These are phyloP conservation scores for Leptoclinus maculatus DNA, from an alignment of 2,797 vertebrate species.

Conservation along the genomic window DNA sequence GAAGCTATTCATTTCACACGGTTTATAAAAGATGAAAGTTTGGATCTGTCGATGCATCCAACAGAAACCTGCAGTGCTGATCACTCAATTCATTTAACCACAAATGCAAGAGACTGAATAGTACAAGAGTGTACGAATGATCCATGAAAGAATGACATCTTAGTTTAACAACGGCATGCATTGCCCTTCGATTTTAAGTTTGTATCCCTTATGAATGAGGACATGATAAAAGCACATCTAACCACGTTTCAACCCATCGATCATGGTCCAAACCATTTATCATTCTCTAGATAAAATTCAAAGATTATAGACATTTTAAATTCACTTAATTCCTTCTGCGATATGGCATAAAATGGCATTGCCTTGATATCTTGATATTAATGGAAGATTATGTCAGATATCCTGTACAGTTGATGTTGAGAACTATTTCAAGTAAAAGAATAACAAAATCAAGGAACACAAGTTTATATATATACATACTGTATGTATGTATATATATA, in stretches of 20 bases:
- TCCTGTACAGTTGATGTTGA: constrained; percentile 55
- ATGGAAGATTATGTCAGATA: constrained; percentile 25
- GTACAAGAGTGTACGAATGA: constrained; percentile 21
- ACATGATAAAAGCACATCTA: constrained; percentile 32
- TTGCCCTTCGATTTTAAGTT: constrained; percentile 20
- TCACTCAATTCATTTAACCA: constrained; percentile 14
- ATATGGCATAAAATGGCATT: constrained; percentile 37
- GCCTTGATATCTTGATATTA: constrained; percentile 41
- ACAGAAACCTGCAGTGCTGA: constrained; percentile 32
- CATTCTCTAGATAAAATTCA: constrained; percentile 9
- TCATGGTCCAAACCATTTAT: background rate
- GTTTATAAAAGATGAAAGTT: constrained; percentile 41
- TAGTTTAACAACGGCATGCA: constrained; percentile 51
- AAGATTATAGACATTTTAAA: constrained; percentile 18
- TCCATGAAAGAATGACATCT: constrained; percentile 39
- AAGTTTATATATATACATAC: background rate
- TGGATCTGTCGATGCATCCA: constrained; percentile 15
- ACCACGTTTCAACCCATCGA: background rate
- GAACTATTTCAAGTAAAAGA: constrained; percentile 61
- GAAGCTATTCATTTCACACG: constrained; percentile 43
- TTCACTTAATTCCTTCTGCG: constrained; percentile 15
- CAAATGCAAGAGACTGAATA: constrained; percentile 17
- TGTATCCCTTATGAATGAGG: constrained; percentile 15
- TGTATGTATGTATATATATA: too few relatives aligned
- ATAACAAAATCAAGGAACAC: constrained; percentile 47